Evolutionary conservation across 2,797 vertebrate genomes (phyloP), one percentile per base, ranked within the genome.

Genomic region (Pelodytes ibericus): DNA sequence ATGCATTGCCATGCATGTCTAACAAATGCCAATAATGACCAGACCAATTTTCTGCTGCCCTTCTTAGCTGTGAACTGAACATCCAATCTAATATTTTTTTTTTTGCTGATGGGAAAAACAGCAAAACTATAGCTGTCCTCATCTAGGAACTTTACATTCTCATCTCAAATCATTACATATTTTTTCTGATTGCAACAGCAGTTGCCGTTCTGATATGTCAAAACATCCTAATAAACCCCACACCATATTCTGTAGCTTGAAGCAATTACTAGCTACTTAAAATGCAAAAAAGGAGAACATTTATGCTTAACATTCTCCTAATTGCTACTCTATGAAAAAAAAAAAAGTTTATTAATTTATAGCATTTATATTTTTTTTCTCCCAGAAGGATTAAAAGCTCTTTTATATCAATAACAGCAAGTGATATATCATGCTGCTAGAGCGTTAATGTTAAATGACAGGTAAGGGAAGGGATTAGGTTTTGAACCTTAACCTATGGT

Each of bases 191-290:
- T 20, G 33, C 63, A 20, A 49, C 30, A 26, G 53, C 59, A 20
- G 65, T 44, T 62, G 57, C 41, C 22, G 47, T 44, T 62, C 58
- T 49, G 24, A 62, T 53, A 60, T 75, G 74, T 75, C 74, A 69
- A 69, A 75, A 56, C 58, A 70, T 26, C 20, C 24, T 65, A 47
- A 74, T 60, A 60, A 59, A 26, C 26, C 25, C 72, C 29, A 25
- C 29, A 30, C 29, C 24, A 69, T 69, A 62, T 62, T 60, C 57
- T 15, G 58, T 62, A 49, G 57, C 30, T 69, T 39, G 44, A 39
- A 75, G 74, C 65, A 69, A 75, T 75, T 70, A 70, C 22, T 20
- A 33, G 56, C 64, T 75, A 22, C 74, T 61, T 56, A 75, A 51
- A 75, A 75, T 62, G 41, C 56, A 75, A 39, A 53, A 62, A 49